These are phyloP conservation scores for Trachythela sp. DNA, from an alignment of 64 coral and sea anemone species.

Conservation along the genomic window DNA sequence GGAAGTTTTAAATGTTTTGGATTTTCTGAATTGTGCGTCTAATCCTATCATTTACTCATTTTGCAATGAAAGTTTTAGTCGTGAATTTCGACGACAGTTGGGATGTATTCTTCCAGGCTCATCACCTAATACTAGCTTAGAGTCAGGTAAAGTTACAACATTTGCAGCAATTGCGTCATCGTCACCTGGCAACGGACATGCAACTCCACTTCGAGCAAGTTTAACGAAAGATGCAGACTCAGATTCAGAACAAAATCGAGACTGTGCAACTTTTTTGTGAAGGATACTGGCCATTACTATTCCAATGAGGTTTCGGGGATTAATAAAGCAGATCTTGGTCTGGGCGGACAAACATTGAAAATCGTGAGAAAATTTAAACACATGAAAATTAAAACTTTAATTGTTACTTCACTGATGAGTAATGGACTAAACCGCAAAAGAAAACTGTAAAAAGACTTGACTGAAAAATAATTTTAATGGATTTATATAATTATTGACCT, in stretches of 20 bases:
- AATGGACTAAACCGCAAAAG: no score
- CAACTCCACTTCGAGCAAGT: not conserved
- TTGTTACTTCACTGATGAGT: no score
- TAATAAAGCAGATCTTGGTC: no score
- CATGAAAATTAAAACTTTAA: no score
- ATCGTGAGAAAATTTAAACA: no score
- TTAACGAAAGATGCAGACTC: not conserved
- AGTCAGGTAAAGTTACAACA: not conserved
- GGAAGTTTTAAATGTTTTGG: conserved; percentile 75
- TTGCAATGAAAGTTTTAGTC: conserved; percentile 81
- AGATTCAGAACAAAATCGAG: not conserved
- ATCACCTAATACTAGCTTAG: not conserved
- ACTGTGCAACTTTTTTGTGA: not conserved
- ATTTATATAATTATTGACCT: no score
- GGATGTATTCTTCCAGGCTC: not conserved
- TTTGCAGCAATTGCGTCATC: not conserved
- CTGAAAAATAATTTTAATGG: no score
- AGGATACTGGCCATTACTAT: no score
- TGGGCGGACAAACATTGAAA: no score
- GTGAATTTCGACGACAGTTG: conserved; percentile 17
- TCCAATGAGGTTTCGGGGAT: no score
- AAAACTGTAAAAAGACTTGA: no score
- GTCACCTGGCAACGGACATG: not conserved
- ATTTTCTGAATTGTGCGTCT: conserved; percentile 88
- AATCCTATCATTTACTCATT: conserved; percentile 90